These are phyloP conservation scores for Nothocercus nigrocapillus DNA, from an alignment of 2,113 vertebrate genomes.

Conservation along the genomic window DNA sequence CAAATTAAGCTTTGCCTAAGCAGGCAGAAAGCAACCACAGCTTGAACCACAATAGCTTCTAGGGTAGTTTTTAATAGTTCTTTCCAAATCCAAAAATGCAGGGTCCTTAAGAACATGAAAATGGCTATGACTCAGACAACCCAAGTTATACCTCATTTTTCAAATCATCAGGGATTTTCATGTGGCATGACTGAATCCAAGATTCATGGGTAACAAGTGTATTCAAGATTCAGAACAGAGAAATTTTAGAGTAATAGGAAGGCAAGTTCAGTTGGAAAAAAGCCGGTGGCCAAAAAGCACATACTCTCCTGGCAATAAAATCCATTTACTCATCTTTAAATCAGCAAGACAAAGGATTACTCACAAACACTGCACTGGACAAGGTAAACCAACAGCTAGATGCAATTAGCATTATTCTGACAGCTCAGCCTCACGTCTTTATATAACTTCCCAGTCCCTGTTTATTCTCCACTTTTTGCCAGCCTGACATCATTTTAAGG, in stretches of 20 bases:
- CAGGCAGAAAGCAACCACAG: constrained; percentile 12
- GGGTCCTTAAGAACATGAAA: neutral
- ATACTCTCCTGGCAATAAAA: neutral
- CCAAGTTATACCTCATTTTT: neutral
- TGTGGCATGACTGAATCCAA: neutral
- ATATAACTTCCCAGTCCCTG: too few relatives aligned
- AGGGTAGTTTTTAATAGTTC: neutral
- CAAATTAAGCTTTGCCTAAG: constrained; percentile 49
- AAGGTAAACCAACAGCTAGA: neutral
- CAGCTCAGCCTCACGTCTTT: neutral
- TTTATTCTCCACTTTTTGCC: neutral
- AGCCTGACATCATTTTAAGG: neutral
- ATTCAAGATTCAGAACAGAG: neutral
- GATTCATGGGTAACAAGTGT: neutral
- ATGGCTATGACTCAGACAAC: neutral
- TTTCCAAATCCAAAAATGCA: constrained; percentile 21
- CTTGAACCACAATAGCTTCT: neutral
- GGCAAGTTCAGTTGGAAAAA: neutral
- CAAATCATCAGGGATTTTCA: neutral
- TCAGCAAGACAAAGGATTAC: neutral
- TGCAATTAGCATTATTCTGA: neutral
- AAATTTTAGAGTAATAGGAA: neutral
- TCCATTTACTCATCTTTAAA: neutral
- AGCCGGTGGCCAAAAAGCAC: neutral
- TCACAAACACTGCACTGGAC: neutral